phyloP scores from a whole-genome alignment of 2,797 vertebrate genomes.

The Amphiprion clarkii region DNA sequence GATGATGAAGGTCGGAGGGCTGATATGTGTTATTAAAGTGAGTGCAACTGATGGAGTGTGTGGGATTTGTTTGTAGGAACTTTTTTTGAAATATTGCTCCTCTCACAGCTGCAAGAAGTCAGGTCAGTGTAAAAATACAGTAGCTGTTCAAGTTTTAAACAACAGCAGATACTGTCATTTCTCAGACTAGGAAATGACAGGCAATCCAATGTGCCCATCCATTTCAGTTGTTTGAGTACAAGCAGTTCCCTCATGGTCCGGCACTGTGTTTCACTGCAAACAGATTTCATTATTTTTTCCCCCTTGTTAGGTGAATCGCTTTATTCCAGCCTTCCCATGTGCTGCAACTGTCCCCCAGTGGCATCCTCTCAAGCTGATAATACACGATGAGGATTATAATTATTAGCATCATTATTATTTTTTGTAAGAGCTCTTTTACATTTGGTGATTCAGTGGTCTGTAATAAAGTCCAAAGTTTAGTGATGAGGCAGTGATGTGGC shows the following conservation, averaged over 20 bases:
- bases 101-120: too few relatives aligned
- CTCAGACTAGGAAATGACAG: background rate
- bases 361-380: constrained; percentile 2
- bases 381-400: background rate
- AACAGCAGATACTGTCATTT: background rate
- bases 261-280: background rate
- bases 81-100: too few relatives aligned
- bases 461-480: background rate
- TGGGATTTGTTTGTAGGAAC: background rate
- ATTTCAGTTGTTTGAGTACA: background rate
- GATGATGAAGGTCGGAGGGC: background rate
- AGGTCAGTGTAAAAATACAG: too few relatives aligned
- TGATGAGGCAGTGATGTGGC: background rate
- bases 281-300: background rate
- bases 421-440: background rate
- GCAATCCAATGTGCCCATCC: background rate
- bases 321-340: background rate
- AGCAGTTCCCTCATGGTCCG: background rate
- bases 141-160: background rate
- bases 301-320: background rate
- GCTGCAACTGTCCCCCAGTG: background rate
- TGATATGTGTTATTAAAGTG: background rate
- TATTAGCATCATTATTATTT: constrained; percentile 6
- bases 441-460: background rate
- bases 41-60: background rate